Percentiles rank a stretch among this genome's conserved stretches.
Evolutionary conservation across 2,888 invertebrate species (phyloP).

Genomic region (Leptopilina myrica): DNA sequence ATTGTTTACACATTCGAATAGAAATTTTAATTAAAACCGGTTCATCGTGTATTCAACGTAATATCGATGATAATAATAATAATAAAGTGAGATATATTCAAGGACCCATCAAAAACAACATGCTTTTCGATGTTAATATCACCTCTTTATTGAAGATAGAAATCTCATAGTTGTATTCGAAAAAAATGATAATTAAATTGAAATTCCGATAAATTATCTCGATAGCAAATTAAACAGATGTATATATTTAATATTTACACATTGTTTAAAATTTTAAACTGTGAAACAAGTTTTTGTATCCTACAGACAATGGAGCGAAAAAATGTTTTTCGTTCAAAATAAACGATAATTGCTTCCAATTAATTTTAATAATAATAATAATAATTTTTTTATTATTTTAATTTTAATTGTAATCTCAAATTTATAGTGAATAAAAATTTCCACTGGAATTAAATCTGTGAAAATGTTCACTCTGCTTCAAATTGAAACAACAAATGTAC

Average conservation of each 20-base stretch:
- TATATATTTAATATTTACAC: background rate
- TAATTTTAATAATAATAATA: no score
- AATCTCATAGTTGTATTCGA: background rate
- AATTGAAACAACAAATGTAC: no score
- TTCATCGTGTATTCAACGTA: background rate
- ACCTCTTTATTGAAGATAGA: constrained; percentile 12
- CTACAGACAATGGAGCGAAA: no score
- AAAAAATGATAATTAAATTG: background rate
- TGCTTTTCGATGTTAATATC: constrained; percentile 8
- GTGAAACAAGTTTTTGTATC: no score
- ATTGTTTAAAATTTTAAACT: no score
- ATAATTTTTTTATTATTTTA: no score
- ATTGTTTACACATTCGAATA: background rate
- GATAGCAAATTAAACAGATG: background rate
- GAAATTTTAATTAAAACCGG: constrained; percentile 11
- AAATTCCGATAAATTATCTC: background rate
- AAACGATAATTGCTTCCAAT: no score
- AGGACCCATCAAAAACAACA: background rate
- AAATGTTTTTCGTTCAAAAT: no score
- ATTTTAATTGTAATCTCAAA: no score
- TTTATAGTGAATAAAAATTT: no score
- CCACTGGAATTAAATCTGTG: no score
- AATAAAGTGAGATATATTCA: constrained; percentile 12
- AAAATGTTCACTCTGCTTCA: no score
- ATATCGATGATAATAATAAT: background rate